Conservation (phyloP, 2,113 vertebrate genomes). For the Ploceus nigricollis region DNA sequence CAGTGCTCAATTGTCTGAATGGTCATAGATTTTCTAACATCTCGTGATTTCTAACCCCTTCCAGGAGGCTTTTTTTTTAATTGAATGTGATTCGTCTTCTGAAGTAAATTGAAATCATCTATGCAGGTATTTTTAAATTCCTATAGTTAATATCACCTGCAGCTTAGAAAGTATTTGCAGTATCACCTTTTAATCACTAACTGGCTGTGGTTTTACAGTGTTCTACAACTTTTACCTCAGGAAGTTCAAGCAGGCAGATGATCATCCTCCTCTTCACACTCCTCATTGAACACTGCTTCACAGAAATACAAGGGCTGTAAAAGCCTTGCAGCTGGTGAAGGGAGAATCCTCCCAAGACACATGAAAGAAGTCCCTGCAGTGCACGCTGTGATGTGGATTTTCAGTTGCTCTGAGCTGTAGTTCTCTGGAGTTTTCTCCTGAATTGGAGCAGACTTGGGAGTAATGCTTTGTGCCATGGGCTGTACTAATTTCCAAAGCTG, state of each 20-base stretch:
- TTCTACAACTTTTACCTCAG: neutral
- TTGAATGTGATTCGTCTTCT: neutral
- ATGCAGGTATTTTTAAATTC: neutral
- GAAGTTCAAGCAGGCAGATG: neutral
- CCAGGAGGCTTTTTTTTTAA: neutral
- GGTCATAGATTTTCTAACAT: neutral
- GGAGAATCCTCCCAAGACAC: neutral
- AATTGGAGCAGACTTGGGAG: neutral
- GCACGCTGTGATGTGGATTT: neutral
- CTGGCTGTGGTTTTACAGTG: neutral
- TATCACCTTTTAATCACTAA: neutral
- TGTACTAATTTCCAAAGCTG: neutral
- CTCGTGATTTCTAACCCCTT: neutral
- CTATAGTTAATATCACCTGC: neutral
- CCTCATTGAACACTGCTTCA: neutral
- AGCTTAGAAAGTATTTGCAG: neutral
- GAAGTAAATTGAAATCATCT: neutral
- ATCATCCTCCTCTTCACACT: neutral
- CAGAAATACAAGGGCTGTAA: neutral
- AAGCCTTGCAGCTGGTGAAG: neutral
- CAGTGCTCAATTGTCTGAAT: neutral
- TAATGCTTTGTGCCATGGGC: neutral
- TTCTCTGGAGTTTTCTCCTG: neutral
- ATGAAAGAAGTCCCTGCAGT: neutral
- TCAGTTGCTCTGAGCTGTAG: neutral